Evolutionary conservation across 1,140 invertebrate genomes (phyloP).

Genomic region (Drosophila repletoides): DNA sequence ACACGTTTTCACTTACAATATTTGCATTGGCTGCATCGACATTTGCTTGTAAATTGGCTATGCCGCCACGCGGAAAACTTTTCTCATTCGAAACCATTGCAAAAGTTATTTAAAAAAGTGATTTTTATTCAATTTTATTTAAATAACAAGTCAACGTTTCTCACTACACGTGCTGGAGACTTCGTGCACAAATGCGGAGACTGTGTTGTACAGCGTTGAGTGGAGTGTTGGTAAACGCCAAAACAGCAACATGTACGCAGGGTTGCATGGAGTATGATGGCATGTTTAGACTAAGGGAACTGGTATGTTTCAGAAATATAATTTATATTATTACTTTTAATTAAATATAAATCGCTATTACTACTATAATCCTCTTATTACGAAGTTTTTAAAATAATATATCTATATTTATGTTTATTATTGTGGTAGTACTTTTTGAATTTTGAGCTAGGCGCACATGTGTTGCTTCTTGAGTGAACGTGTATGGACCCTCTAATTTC

Average conservation of each 20-base stretch:
- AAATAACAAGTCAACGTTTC: conserved; percentile 51
- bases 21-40: conserved; percentile 39
- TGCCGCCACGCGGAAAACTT: conserved; percentile 80
- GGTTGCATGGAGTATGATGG: too few relatives aligned
- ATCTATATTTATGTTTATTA: too few relatives aligned
- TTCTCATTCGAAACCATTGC: conserved; percentile 59
- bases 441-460: too few relatives aligned
- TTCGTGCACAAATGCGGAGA: conserved; percentile 11
- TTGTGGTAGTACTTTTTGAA: too few relatives aligned
- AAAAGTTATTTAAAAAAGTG: background rate
- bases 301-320: too few relatives aligned
- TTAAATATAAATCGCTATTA: too few relatives aligned
- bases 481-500: conserved; percentile 23
- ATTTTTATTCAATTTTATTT: conserved; percentile 25
- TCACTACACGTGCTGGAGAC: conserved; percentile 46
- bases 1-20: conserved; percentile 50
- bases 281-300: too few relatives aligned
- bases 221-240: background rate
- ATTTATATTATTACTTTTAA: too few relatives aligned
- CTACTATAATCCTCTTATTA: too few relatives aligned
- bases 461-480: conserved; percentile 9
- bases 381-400: too few relatives aligned
- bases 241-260: background rate
- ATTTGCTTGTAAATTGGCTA: conserved; percentile 35
- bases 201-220: conserved; percentile 16